Conservation (phyloP, 2,888 invertebrate species). For the Loripinus fragilis region DNA sequence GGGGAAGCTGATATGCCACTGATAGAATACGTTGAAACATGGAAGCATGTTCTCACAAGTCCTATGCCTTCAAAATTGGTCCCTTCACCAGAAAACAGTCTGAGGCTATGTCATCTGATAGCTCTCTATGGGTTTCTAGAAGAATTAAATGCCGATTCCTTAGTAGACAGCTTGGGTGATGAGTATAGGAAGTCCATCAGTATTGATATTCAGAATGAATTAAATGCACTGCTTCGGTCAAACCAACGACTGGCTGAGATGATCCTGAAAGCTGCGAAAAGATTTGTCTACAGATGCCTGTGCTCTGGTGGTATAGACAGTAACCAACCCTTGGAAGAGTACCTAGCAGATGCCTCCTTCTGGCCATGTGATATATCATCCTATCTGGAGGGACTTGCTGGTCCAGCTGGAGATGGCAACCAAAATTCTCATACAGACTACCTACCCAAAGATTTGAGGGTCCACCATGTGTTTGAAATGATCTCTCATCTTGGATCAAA, state of each 20-base stretch:
- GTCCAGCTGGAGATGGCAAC: neutral
- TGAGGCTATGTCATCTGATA: slow-evolving; percentile 61
- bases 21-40: slow-evolving; percentile 51
- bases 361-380: slow-evolving; percentile 51
- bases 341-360: slow-evolving; percentile 51
- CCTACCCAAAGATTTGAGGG: neutral
- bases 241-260: slow-evolving; percentile 35
- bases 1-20: slow-evolving; percentile 49
- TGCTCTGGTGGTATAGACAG: slow-evolving; percentile 35
- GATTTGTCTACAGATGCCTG: slow-evolving; percentile 61
- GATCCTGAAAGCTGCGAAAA: slow-evolving; percentile 45
- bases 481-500: neutral
- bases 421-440: neutral
- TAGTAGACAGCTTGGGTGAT: slow-evolving; percentile 55
- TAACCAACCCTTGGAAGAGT: slow-evolving; percentile 42
- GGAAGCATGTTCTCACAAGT: slow-evolving; percentile 40
- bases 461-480: neutral
- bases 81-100: slow-evolving; percentile 50
- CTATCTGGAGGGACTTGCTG: neutral
- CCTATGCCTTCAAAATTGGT: slow-evolving; percentile 44
- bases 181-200: slow-evolving; percentile 40
- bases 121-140: slow-evolving; percentile 56
- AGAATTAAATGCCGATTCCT: slow-evolving; percentile 53
- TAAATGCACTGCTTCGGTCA: slow-evolving; percentile 23
- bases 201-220: slow-evolving; percentile 29